Evolutionary conservation across 2,888 invertebrate species (phyloP).

Genomic region (Stegophylla sp.): DNA sequence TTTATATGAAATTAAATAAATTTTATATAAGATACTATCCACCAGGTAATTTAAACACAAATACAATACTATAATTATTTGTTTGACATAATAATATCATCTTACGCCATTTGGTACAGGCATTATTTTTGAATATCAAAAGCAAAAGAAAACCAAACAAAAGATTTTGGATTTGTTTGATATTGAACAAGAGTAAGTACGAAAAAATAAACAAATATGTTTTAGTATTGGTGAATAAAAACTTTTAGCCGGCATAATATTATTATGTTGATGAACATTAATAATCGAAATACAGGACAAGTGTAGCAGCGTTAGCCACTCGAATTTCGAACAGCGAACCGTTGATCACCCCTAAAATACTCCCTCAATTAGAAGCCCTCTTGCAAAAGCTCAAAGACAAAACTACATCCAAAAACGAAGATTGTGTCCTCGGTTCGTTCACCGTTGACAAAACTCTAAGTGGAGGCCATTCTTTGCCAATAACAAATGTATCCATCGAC

Average conservation of each 20-base stretch:
- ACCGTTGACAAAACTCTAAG: constrained; percentile 73
- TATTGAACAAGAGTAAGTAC: constrained; percentile 34
- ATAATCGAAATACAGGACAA: constrained; percentile 66
- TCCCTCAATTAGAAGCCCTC: constrained; percentile 70
- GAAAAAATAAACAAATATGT: background rate
- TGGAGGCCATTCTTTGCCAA: constrained; percentile 74
- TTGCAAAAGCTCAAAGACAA: constrained; percentile 71
- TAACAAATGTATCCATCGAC: constrained; percentile 77
- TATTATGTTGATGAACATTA: no score
- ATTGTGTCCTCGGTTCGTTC: constrained; percentile 65
- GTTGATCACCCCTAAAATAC: constrained; percentile 70
- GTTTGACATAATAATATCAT: background rate
- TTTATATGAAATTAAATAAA: constrained; percentile 72
- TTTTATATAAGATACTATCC: constrained; percentile 77
- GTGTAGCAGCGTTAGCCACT: constrained; percentile 68
- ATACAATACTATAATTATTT: background rate
- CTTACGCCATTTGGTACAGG: background rate
- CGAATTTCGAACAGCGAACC: constrained; percentile 68
- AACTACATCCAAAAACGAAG: constrained; percentile 70
- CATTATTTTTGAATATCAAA: constrained; percentile 35
- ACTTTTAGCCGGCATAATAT: background rate
- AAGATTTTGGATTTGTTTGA: constrained; percentile 43
- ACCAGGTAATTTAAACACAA: constrained; percentile 68
- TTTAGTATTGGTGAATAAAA: background rate
- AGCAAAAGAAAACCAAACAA: constrained; percentile 36